Base-by-base conservation (phyloP, 2,113 vertebrate species). In the Urocynchramus pylzowi region DNA sequence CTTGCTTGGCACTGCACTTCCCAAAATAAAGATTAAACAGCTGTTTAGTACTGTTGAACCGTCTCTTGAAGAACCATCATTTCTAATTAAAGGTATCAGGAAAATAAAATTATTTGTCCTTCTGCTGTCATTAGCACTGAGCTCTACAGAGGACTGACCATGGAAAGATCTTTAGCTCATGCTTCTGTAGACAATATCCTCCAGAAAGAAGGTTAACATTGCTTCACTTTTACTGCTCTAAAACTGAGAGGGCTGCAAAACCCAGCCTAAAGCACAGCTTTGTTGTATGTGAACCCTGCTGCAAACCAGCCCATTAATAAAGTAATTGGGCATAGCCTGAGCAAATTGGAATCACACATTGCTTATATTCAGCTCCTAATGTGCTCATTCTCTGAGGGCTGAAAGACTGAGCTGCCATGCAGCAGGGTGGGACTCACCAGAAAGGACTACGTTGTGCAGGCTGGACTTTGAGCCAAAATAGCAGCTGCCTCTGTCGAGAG, bases 291-390 rank as follows among this genome's bases (percentile, higher is more conserved):
- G 64, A 92, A 47, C 35, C 68, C 61, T 77, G 50, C 76, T 88
- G 65, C 74, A 96, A 90, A 75, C 21, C 26, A 83, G 71, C 39
- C 71, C 63, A 94, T 93, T 96, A 94, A 95, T 93, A 77, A 96
- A 86, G 82, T 86, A 90, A 92, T 56, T 90, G 13, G 71, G 83
- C 79, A 86, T 75, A 74, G 71, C 87, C 83, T 56, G 60, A 81
- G 89, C 47, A 91, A 93, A 88, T 35, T 86, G 75, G 52, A 90
- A 85, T 86, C 82, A 88, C 91, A 84, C 65, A 30, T 95, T 83
- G 77, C 73, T 84, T 93, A 75, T 59, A 54, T 90, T 94, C 71
- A 86, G 82, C 82, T 90, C 57, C 67, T 56, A 39, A 90, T 24
- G 31, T 27, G 59, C 47, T 84, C 85, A 18, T 92, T 94, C 88